These are phyloP conservation scores for Xestoiulus laeticollis DNA, from an alignment of 2,888 invertebrate species.

Conservation along the genomic window DNA sequence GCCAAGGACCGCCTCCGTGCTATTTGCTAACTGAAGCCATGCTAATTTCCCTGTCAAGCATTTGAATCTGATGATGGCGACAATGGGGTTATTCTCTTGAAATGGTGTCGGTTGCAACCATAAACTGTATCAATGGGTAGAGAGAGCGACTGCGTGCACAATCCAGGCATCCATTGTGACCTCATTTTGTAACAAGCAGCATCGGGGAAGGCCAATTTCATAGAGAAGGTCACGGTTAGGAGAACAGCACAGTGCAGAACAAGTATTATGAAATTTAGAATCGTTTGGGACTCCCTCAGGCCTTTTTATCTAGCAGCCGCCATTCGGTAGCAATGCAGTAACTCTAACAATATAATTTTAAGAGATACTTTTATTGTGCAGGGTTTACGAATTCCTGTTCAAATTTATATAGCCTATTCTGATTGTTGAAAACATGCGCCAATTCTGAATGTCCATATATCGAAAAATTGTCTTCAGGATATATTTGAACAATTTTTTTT, in stretches of 20 bases:
- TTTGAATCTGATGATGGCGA: neutral
- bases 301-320: neutral
- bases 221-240: slow-evolving; percentile 36
- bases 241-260: neutral
- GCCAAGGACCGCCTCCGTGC: slow-evolving; percentile 6
- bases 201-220: slow-evolving; percentile 15
- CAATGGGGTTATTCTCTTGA: slow-evolving; percentile 33
- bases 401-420: too few species aligned
- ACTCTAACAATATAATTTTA: neutral
- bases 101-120: slow-evolving; percentile 21
- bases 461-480: too few species aligned
- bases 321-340: neutral
- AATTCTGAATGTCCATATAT: too few species aligned
- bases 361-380: too few species aligned
- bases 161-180: neutral
- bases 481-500: too few species aligned
- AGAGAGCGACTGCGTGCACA: slow-evolving; percentile 1
- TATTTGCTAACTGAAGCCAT: slow-evolving; percentile 22
- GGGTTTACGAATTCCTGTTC: too few species aligned
- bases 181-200: slow-evolving; percentile 17
- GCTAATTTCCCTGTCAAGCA: neutral
- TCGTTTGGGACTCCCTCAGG: neutral
- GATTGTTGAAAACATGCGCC: too few species aligned
- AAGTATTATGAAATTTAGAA: neutral
- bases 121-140: slow-evolving; percentile 5